Evolutionary conservation across 30 jellyfish, hydroid and myxozoan genomes (phyloP), one percentile per base, ranked within the genome.

Genomic region (Nemopilema nomurai): DNA sequence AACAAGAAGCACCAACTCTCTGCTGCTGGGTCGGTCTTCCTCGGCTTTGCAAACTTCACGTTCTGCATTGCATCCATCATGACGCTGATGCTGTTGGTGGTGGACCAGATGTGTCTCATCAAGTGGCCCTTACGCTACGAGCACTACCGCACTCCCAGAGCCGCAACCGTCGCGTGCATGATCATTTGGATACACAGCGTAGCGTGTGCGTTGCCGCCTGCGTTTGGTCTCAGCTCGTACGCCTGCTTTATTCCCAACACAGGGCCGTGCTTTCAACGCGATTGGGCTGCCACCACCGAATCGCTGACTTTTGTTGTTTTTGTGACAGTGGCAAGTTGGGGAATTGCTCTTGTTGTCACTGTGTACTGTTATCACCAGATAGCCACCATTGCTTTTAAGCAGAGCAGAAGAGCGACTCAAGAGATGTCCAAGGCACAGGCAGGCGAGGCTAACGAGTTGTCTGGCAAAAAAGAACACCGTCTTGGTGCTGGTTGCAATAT

Each of bases 41-140:
- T 76, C 0, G 95, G 89, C 0, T 86, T 76, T 69, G 95, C 89
- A 24, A 86, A 86, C 52, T 86, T 86, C 81, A 18, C 63, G 51
- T 86, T 86, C 49, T 86, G 95, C 95, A 86, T 86, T 6, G 71
- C 89, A 67, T 86, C 95, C 1, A 86, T 86, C 30, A 76, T 86
- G 95, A 86, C 95, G 28, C 66, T 86, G 24, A 74, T 78, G 81
- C 29, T 86, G 18, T 65, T 86, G 16, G 85, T 78, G 18, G 51
- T 86, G 20, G 95, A 86, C 75, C 89, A 78, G 74, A 76, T 79
- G 6, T 68, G 81, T 26, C 24, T 32, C 30, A 76, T 86, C 28
- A 76, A 69, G 33, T 71, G 81, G 85, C 95, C 95, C 26, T 49
- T 86, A 28, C 67, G 82, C 16, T 86, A 78, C 26, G 81, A 67